These are phyloP conservation scores for Leptoclinus maculatus DNA, from an alignment of 2,797 vertebrate species.

Conservation along the genomic window DNA sequence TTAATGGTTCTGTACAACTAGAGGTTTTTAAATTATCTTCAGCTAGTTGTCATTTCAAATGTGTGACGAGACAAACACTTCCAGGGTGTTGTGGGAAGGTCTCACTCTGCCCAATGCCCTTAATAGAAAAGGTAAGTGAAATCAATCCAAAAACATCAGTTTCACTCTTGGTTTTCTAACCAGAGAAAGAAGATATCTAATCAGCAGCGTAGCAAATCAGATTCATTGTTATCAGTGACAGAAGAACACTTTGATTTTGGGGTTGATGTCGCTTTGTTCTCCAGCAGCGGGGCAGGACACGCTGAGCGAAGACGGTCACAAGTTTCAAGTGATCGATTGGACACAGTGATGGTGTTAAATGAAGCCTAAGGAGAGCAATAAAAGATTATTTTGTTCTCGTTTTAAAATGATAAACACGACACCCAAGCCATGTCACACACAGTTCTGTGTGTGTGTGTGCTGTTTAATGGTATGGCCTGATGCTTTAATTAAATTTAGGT, in stretches of 20 bases:
- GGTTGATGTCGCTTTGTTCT: slow-evolving; percentile 8
- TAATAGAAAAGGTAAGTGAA: not conserved
- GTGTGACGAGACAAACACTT: too few relatives aligned
- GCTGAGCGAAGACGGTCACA: slow-evolving; percentile 30
- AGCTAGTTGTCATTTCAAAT: too few relatives aligned
- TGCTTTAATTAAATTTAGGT: slow-evolving; percentile 66
- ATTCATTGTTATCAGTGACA: slow-evolving; percentile 23
- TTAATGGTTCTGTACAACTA: too few relatives aligned
- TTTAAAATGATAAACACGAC: slow-evolving; percentile 25
- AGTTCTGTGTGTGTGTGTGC: not conserved
- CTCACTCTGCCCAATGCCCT: too few relatives aligned
- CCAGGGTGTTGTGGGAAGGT: too few relatives aligned
- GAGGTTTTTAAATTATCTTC: too few relatives aligned
- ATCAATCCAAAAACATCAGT: not conserved
- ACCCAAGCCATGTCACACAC: slow-evolving; percentile 14
- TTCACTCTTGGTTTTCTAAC: not conserved
- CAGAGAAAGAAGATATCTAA: not conserved
- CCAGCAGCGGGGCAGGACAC: slow-evolving; percentile 6
- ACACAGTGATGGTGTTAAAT: slow-evolving; percentile 18
- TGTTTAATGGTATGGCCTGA: slow-evolving; percentile 47
- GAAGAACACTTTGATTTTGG: slow-evolving; percentile 17
- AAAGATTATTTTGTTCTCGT: slow-evolving; percentile 16
- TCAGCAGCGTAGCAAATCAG: not conserved
- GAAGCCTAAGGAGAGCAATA: not conserved
- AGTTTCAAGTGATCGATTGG: slow-evolving; percentile 41